Evolutionary conservation across 2,888 invertebrate genomes (phyloP).

Genomic region (Lasioglossum villosulum): DNA sequence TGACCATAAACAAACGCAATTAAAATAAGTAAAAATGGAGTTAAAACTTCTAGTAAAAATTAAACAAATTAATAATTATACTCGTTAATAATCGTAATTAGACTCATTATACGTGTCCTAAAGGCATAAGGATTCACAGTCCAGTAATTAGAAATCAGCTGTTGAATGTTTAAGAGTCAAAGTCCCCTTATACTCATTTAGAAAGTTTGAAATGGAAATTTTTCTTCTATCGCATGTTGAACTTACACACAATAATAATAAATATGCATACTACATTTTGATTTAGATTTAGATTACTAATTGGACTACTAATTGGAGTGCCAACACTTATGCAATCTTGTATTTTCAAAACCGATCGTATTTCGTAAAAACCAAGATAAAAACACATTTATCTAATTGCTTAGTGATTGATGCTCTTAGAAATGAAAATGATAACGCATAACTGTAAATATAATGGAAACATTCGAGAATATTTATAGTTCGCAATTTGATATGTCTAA

Average conservation of each 20-base stretch:
- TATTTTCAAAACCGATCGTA: background rate
- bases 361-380: background rate
- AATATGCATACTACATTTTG: background rate
- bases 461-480: background rate
- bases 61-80: background rate
- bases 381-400: background rate
- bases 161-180: background rate
- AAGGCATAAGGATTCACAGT: background rate
- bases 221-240: background rate
- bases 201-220: background rate
- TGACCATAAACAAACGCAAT: background rate
- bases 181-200: background rate
- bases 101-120: background rate
- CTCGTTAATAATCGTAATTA: too few species aligned
- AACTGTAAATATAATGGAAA: background rate
- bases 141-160: background rate
- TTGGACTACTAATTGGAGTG: background rate
- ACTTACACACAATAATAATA: background rate
- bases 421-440: background rate
- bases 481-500: background rate
- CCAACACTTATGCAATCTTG: background rate
- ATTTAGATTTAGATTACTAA: background rate
- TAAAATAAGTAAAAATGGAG: background rate
- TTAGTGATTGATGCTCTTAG: background rate
- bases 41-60: background rate